Conservation (phyloP, 2,888 invertebrate genomes). For the Philhelius pedissequus region DNA sequence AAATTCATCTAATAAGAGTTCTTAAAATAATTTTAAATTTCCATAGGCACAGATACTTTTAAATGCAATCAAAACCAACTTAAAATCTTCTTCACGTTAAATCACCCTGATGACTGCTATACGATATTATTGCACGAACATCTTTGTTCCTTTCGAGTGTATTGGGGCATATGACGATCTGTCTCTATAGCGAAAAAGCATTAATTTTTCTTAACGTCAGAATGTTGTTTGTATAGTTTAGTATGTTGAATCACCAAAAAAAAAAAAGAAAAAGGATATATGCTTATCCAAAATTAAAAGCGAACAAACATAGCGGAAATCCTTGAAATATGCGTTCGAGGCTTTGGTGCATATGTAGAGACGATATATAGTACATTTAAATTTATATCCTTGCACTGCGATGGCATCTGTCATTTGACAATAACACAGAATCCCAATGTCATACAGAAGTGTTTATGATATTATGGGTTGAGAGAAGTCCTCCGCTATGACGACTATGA, state of each 20-base stretch:
- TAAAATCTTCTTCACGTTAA: neutral
- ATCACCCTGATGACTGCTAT: neutral
- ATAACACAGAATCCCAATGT: slow-evolving; percentile 24
- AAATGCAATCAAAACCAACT: neutral
- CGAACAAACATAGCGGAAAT: slow-evolving; percentile 26
- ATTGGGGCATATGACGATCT: neutral
- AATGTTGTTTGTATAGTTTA: slow-evolving; percentile 49
- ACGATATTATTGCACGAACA: neutral
- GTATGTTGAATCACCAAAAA: slow-evolving; percentile 8
- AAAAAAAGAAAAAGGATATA: neutral
- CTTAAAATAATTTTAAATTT: neutral
- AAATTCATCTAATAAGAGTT: no score
- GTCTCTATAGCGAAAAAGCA: neutral
- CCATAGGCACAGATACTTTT: neutral
- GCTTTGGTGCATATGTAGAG: neutral
- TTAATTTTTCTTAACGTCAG: slow-evolving; percentile 33
- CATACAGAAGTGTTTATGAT: slow-evolving; percentile 53
- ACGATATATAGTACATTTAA: neutral
- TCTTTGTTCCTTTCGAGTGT: no score
- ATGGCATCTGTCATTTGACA: neutral
- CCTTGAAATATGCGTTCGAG: slow-evolving; percentile 26
- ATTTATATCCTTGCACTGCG: slow-evolving; percentile 7
- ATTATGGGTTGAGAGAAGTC: neutral
- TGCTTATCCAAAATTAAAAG: slow-evolving; percentile 62
- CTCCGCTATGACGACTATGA: neutral